Conservation (phyloP, 2,797 vertebrate species). For the Myotis pilosus region DNA sequence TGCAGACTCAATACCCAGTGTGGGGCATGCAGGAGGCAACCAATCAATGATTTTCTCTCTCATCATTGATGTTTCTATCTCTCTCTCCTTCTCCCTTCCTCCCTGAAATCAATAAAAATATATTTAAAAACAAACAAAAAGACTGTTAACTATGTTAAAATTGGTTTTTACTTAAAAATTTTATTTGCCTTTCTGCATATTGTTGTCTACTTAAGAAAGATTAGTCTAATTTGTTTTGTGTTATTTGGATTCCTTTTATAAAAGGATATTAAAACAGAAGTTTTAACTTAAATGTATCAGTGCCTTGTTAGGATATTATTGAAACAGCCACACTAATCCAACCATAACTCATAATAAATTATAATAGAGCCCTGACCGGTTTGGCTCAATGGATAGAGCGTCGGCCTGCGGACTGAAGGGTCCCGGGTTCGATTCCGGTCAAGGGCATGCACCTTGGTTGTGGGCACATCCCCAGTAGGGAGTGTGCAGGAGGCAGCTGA, state of each 20-base stretch:
- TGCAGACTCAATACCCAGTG: too few relatives aligned
- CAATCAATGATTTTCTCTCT: too few relatives aligned
- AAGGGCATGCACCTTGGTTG: too few relatives aligned
- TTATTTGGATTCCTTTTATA: slow-evolving; percentile 24
- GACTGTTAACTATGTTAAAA: slow-evolving; percentile 27
- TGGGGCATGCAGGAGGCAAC: too few relatives aligned
- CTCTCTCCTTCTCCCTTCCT: too few relatives aligned
- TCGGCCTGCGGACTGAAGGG: too few relatives aligned
- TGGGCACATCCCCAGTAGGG: too few relatives aligned
- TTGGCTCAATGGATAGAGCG: too few relatives aligned
- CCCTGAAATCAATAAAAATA: neutral
- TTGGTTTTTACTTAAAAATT: slow-evolving; percentile 22
- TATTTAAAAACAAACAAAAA: neutral
- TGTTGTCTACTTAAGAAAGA: neutral
- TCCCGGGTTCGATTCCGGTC: too few relatives aligned
- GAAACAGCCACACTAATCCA: neutral
- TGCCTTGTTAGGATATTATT: slow-evolving; percentile 40
- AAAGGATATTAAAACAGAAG: slow-evolving; percentile 9
- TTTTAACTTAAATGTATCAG: neutral
- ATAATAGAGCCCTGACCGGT: too few relatives aligned
- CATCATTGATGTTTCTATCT: too few relatives aligned
- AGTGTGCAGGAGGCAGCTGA: too few relatives aligned
- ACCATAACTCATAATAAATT: neutral
- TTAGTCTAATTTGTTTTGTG: neutral
- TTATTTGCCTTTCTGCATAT: neutral